These are phyloP conservation scores for Netelia inedita DNA, from an alignment of 2,888 invertebrate genomes.

Conservation along the genomic window DNA sequence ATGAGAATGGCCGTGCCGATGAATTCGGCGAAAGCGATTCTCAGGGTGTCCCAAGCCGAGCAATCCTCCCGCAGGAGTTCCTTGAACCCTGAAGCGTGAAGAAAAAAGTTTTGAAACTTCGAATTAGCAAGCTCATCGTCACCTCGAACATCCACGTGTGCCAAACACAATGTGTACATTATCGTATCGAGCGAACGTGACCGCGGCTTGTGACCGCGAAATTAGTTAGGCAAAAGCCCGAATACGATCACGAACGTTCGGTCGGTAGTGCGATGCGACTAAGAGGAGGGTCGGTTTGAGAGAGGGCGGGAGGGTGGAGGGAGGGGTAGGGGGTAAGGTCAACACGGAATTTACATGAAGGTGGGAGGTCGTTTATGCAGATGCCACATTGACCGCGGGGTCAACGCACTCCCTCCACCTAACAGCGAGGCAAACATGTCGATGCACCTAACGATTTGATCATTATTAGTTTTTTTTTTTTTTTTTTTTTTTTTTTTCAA, in stretches of 20 bases:
- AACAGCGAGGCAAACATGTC: no score
- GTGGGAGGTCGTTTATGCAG: conserved; percentile 67
- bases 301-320: conserved; percentile 34
- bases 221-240: conserved; percentile 62
- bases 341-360: conserved; percentile 73
- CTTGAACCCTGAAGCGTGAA: conserved; percentile 75
- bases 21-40: conserved; percentile 87
- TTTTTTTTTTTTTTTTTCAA: neutral
- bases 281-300: neutral
- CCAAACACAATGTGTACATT: neutral
- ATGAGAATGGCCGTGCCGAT: conserved; percentile 90
- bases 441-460: neutral
- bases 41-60: conserved; percentile 71
- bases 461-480: neutral
- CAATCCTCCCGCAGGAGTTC: conserved; percentile 75
- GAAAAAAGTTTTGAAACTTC: neutral
- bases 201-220: conserved; percentile 17
- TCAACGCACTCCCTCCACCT: conserved; percentile 21
- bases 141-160: neutral
- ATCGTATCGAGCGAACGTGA: conserved; percentile 2
- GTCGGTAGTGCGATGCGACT: conserved; percentile 41
- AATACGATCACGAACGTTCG: conserved; percentile 69
- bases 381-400: conserved; percentile 55
- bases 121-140: neutral
- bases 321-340: conserved; percentile 59